Conservation (phyloP, 2,797 vertebrate genomes). For the Ctenopoma multispine region DNA sequence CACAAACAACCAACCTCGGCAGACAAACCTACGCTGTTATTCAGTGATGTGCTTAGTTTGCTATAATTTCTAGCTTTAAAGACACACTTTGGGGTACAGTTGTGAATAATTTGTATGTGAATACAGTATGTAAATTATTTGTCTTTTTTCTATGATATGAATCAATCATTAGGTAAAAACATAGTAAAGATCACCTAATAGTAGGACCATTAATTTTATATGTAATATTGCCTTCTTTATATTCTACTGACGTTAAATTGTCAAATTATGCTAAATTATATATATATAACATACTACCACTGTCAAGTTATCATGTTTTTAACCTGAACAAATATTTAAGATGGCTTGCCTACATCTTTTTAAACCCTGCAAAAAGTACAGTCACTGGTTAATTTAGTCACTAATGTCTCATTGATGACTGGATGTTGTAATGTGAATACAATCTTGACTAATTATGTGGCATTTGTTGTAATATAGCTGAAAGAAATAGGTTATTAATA, state of each 20-base stretch:
- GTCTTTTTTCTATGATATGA: neutral
- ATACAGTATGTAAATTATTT: neutral
- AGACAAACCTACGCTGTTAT: constrained; percentile 34
- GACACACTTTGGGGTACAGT: neutral
- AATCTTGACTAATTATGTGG: constrained; percentile 5
- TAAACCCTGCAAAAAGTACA: neutral
- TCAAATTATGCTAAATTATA: neutral
- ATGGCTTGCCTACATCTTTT: neutral
- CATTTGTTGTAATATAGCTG: constrained; percentile 8
- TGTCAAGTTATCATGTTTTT: neutral
- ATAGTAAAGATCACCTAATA: neutral
- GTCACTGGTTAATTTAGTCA: neutral
- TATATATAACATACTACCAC: neutral
- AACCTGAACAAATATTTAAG: neutral
- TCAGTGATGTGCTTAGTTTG: constrained; percentile 15
- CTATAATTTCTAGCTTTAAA: neutral
- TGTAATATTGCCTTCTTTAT: neutral
- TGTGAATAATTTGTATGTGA: no score
- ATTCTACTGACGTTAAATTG: neutral
- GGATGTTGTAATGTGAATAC: constrained; percentile 9
- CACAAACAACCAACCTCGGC: constrained; percentile 52
- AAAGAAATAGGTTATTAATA: constrained; percentile 12
- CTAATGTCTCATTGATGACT: constrained; percentile 1
- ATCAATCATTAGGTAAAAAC: neutral
- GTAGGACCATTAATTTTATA: neutral